Percentiles rank a stretch among this genome's conserved stretches.
Conservation (phyloP, 2,888 invertebrate species). For the Selenia dentaria region DNA sequence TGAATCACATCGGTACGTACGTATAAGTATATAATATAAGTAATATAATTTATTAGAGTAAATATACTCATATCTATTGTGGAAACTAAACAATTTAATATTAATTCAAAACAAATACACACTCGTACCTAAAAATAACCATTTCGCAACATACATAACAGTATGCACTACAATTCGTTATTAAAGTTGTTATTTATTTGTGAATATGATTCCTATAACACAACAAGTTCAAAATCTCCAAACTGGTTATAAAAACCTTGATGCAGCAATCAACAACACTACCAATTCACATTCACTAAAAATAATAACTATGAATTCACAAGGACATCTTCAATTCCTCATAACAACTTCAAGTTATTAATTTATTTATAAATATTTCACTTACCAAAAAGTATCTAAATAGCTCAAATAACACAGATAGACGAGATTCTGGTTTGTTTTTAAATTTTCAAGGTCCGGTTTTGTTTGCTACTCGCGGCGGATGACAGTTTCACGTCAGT, state of each 20-base stretch:
- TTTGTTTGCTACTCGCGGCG: slow-evolving; percentile 50
- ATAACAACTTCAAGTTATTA: background rate
- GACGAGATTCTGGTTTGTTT: slow-evolving; percentile 3
- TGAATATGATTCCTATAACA: too few species aligned
- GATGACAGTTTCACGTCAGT: slow-evolving; percentile 28
- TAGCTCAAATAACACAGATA: slow-evolving; percentile 1
- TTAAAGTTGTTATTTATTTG: too few species aligned
- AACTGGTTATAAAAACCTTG: slow-evolving; percentile 4
- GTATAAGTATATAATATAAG: too few species aligned
- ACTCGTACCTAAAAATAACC: too few species aligned
- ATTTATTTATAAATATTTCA: slow-evolving; percentile 1
- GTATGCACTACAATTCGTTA: too few species aligned
- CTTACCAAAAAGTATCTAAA: slow-evolving; percentile 18
- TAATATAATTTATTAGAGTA: too few species aligned
- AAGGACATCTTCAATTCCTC: slow-evolving; percentile 36
- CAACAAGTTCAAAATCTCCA: background rate
- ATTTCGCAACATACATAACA: too few species aligned
- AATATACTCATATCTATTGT: too few species aligned
- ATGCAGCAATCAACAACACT: slow-evolving; percentile 12
- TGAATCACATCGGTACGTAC: too few species aligned
- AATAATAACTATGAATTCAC: slow-evolving; percentile 36
- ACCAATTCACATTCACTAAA: slow-evolving; percentile 25
- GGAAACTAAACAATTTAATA: too few species aligned
- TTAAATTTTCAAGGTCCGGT: slow-evolving; percentile 1
- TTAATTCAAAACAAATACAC: too few species aligned